Percentiles rank a stretch among this genome's conserved stretches.
Conservation (phyloP, 2,113 vertebrate species). For the Oenanthe melanoleuca region DNA sequence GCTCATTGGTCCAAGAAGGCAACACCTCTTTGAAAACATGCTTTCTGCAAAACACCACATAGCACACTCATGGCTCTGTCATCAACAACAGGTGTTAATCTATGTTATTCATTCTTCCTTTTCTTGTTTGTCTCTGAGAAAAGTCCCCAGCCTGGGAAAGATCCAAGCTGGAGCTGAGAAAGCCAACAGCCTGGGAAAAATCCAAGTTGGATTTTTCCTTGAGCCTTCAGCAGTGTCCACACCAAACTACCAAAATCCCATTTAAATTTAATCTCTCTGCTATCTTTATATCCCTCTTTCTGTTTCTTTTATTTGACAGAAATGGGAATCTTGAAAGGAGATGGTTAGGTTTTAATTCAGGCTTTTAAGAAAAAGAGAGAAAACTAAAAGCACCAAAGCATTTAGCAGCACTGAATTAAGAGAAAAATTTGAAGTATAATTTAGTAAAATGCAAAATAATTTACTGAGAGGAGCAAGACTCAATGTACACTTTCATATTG, state of each 20-base stretch:
- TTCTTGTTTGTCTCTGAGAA: no score
- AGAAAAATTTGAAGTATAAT: neutral
- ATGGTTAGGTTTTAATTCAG: neutral
- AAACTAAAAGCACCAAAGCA: neutral
- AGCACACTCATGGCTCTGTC: no score
- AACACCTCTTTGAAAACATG: no score
- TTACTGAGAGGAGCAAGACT: neutral
- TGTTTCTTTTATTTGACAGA: neutral
- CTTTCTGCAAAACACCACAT: no score
- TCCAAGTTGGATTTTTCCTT: no score
- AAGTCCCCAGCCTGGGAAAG: no score
- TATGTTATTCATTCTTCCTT: no score
- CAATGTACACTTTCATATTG: neutral
- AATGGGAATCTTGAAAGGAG: neutral
- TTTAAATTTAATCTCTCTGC: neutral
- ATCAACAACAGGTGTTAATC: no score
- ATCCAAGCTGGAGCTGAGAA: no score
- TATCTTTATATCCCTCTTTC: neutral
- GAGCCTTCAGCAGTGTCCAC: no score
- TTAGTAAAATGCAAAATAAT: neutral
- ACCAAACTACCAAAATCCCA: neutral
- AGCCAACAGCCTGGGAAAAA: no score
- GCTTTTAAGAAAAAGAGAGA: neutral
- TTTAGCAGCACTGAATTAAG: neutral
- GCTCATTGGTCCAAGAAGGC: no score